Evolutionary conservation across 2,888 invertebrate species (phyloP).

Genomic region (Rhagophthalmus giganteus): DNA sequence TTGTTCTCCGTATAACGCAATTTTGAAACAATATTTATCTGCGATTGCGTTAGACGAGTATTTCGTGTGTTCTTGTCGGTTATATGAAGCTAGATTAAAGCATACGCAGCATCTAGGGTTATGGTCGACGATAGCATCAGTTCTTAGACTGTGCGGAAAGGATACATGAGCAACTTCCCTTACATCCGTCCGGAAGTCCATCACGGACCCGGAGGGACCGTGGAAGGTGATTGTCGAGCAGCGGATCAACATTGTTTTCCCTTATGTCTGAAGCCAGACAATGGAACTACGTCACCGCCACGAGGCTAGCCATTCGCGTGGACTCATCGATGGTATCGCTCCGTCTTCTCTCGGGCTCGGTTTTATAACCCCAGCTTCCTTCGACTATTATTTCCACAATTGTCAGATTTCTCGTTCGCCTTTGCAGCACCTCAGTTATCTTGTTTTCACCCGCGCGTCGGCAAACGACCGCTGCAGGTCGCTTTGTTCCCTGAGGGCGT

Average conservation of each 20-base stretch:
- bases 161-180: slow-evolving; percentile 49
- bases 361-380: slow-evolving; percentile 50
- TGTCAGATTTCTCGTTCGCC: slow-evolving; percentile 50
- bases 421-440: slow-evolving; percentile 52
- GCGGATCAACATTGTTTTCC: slow-evolving; percentile 52
- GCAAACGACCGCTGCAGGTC: slow-evolving; percentile 51
- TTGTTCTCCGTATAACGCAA: slow-evolving; percentile 17
- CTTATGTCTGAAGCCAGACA: slow-evolving; percentile 46
- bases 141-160: slow-evolving; percentile 44
- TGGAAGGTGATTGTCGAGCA: slow-evolving; percentile 51
- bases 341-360: slow-evolving; percentile 42
- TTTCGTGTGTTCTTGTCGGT: slow-evolving; percentile 16
- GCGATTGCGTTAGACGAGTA: slow-evolving; percentile 17
- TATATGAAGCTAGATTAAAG: slow-evolving; percentile 27
- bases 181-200: slow-evolving; percentile 52
- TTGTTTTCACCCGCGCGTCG: slow-evolving; percentile 46
- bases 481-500: slow-evolving; percentile 48
- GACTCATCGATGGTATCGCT: slow-evolving; percentile 53
- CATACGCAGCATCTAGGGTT: slow-evolving; percentile 30
- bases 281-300: slow-evolving; percentile 40
- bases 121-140: slow-evolving; percentile 32
- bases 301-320: slow-evolving; percentile 42
- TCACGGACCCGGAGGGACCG: slow-evolving; percentile 49
- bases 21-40: slow-evolving; percentile 14
- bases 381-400: slow-evolving; percentile 52